Conservation (phyloP, 2,888 invertebrate genomes). For the Anoplius nigerrimus region DNA sequence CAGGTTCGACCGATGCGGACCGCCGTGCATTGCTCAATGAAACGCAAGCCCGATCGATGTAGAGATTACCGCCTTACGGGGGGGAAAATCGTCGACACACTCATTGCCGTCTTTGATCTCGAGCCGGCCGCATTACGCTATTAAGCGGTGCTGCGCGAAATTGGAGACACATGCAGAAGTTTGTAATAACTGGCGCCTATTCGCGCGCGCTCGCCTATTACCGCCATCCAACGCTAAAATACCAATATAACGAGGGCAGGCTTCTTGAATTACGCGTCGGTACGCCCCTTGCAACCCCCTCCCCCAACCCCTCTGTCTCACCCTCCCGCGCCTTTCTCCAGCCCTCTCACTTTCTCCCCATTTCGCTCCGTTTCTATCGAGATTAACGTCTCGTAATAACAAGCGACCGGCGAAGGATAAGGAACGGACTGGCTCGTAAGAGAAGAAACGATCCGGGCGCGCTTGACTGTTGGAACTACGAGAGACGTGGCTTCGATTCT, state of each 20-base stretch:
- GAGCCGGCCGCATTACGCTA: too few species aligned
- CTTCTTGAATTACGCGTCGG: conserved; percentile 52
- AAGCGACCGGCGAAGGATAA: conserved; percentile 22
- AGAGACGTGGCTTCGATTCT: conserved; percentile 52
- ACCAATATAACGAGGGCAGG: conserved; percentile 49
- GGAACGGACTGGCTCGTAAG: conserved; percentile 12
- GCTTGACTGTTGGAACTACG: not conserved
- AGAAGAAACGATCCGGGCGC: conserved; percentile 17
- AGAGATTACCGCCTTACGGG: too few species aligned
- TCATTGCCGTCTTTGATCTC: too few species aligned
- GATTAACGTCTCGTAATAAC: conserved; percentile 57
- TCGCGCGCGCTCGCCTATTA: conserved; percentile 6
- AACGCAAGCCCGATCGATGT: too few species aligned
- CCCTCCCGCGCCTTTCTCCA: conserved; percentile 13
- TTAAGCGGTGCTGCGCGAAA: too few species aligned
- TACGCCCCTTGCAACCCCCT: conserved; percentile 30
- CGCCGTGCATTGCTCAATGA: too few species aligned
- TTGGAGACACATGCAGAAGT: not conserved
- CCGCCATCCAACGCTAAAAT: conserved; percentile 17
- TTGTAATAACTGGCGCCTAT: conserved; percentile 7
- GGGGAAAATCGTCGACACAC: too few species aligned
- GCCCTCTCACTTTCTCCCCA: too few species aligned
- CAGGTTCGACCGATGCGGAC: too few species aligned
- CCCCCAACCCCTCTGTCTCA: conserved; percentile 22
- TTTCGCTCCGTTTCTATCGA: conserved; percentile 23